A percentile compares a stretch with the other conserved stretches of the same genome.
Conservation (phyloP, 2,888 invertebrate species). For the Agrenia bidenticulata region DNA sequence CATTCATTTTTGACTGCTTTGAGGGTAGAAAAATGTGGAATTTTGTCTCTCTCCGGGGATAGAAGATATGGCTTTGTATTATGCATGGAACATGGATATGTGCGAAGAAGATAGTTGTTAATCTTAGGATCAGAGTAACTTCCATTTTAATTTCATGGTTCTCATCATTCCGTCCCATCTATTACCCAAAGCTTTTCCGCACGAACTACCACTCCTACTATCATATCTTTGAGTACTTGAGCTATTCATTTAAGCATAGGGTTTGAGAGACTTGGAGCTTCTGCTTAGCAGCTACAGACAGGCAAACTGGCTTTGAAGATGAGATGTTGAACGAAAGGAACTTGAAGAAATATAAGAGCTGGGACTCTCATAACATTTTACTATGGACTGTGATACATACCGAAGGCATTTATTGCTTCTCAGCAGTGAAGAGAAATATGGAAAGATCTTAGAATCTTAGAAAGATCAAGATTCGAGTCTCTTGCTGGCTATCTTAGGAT, state of each 20-base stretch:
- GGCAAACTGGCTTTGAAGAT: neutral
- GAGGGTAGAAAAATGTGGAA: no score
- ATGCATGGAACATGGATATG: no score
- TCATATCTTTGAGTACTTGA: neutral
- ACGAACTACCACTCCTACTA: neutral
- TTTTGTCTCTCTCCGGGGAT: no score
- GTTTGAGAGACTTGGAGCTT: no score
- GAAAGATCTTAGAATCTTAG: neutral
- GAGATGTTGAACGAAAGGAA: neutral
- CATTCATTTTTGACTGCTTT: no score
- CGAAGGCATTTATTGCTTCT: constrained; percentile 1
- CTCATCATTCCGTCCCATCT: constrained; percentile 40
- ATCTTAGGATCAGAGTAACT: constrained; percentile 42
- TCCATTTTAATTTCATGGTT: constrained; percentile 50
- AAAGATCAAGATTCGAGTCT: neutral
- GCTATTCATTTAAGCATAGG: constrained; percentile 5
- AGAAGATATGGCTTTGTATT: no score
- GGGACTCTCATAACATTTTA: constrained; percentile 1
- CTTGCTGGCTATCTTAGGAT: neutral
- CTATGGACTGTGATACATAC: constrained; percentile 3
- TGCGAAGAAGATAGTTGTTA: constrained; percentile 37
- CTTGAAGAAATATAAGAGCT: neutral
- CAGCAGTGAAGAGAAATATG: neutral
- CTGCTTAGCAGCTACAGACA: no score
- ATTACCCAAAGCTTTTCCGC: neutral